These are phyloP conservation scores for Seladonia tumulorum DNA, from an alignment of 2,888 invertebrate genomes.

Conservation along the genomic window DNA sequence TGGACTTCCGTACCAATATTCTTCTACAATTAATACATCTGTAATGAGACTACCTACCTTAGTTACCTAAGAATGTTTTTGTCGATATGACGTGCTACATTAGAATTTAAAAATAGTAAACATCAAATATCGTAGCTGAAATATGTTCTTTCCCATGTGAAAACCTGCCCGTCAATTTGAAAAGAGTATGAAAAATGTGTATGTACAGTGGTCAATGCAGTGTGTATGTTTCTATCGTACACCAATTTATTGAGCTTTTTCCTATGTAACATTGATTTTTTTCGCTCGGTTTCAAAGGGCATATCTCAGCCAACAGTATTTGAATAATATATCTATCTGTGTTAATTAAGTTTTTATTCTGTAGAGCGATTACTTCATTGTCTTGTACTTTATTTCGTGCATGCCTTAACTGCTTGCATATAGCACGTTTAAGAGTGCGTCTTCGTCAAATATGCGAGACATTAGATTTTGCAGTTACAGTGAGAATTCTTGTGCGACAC, in stretches of 20 bases:
- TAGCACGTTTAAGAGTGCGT: constrained; percentile 64
- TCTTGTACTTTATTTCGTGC: constrained; percentile 76
- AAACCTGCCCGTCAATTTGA: not conserved
- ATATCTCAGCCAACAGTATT: constrained; percentile 69
- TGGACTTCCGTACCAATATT: constrained; percentile 41
- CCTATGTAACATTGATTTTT: not conserved
- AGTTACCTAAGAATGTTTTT: constrained; percentile 51
- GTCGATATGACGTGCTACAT: constrained; percentile 46
- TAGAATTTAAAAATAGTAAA: constrained; percentile 50
- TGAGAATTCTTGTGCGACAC: constrained; percentile 23
- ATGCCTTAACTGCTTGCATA: constrained; percentile 79
- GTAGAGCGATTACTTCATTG: constrained; percentile 77
- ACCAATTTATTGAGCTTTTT: no score
- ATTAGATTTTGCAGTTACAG: constrained; percentile 31
- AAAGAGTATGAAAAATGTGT: not conserved
- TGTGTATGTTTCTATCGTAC: not conserved
- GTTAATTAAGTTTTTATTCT: constrained; percentile 68
- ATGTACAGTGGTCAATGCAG: not conserved
- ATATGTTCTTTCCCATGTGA: constrained; percentile 55
- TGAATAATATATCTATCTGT: constrained; percentile 72
- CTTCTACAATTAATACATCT: constrained; percentile 41
- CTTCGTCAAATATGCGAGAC: constrained; percentile 36
- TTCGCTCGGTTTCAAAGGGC: constrained; percentile 36
- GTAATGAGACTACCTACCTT: constrained; percentile 44
- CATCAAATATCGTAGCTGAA: constrained; percentile 52